A percentile compares a stretch with the other conserved stretches of the same genome.
Conservation (phyloP, 1,140 invertebrate species). For the Penaeus chinensis region DNA sequence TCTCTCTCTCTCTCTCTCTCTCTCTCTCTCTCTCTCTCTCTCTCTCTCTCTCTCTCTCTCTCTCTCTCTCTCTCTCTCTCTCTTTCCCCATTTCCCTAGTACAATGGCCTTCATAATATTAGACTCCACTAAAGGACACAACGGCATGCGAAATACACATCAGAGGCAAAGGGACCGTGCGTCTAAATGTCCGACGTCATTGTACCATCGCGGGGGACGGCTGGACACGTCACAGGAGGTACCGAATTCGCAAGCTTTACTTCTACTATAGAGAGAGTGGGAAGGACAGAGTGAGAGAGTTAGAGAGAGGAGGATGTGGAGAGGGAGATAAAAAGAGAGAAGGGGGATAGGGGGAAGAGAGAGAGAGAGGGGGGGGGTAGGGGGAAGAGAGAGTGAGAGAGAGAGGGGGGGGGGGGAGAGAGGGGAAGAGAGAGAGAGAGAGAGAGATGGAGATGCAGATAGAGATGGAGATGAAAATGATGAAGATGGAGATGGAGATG, state of each 20-base stretch:
- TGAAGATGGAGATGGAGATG: neutral
- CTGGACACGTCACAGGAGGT: neutral
- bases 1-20: too few relatives aligned
- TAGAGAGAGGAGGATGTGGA: neutral
- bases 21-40: neutral
- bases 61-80: slow-evolving; percentile 6
- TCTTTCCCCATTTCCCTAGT: neutral
- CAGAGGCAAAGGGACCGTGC: too few relatives aligned
- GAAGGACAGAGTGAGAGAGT: neutral
- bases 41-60: slow-evolving; percentile 19
- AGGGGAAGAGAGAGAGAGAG: neutral
- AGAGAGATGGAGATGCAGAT: neutral
- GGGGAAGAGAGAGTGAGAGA: slow-evolving; percentile 2
- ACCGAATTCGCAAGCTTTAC: neutral
- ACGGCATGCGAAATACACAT: too few relatives aligned
- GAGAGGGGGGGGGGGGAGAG: neutral
- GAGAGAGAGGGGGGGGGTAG: neutral
- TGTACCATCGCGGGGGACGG: neutral
- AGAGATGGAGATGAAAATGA: neutral
- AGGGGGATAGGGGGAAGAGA: neutral
- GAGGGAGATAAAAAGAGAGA: slow-evolving; percentile 12
- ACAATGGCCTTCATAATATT: neutral
- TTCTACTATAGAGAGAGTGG: neutral
- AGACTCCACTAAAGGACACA: neutral
- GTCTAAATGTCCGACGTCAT: neutral